A percentile compares a stretch with the other conserved stretches of the same genome.
Conservation (phyloP, 2,888 invertebrate species). For the Exocentrus adspersus region DNA sequence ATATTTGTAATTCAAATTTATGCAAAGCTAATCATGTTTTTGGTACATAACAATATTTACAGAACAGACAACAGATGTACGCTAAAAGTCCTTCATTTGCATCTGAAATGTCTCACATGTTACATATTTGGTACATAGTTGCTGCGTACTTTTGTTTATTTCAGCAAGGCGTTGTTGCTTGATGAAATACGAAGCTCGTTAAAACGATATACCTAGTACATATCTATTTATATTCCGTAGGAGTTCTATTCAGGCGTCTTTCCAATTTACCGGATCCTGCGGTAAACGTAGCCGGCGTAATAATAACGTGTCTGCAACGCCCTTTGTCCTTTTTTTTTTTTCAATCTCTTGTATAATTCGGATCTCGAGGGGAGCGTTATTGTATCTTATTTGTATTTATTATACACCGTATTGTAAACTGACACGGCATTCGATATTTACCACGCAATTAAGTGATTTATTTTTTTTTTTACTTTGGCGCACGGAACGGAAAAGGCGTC, state of each 20-base stretch:
- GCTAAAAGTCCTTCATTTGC: too few relatives aligned
- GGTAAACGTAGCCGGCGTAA: background rate
- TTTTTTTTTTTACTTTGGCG: background rate
- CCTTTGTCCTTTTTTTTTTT: background rate
- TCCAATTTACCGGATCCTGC: background rate
- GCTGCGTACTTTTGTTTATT: too few relatives aligned
- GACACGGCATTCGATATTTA: slow-evolving; percentile 15
- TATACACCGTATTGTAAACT: background rate
- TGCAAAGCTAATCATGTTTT: too few relatives aligned
- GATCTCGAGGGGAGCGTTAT: background rate
- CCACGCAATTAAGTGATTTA: slow-evolving; percentile 24
- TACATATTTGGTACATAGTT: too few relatives aligned
- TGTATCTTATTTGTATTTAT: background rate
- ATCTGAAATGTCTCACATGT: too few relatives aligned
- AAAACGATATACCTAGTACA: background rate
- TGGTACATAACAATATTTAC: too few relatives aligned
- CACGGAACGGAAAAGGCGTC: background rate
- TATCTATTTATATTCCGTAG: too few relatives aligned
- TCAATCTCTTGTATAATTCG: background rate
- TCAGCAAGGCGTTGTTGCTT: too few relatives aligned
- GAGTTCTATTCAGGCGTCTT: background rate
- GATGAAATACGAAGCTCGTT: background rate
- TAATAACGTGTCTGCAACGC: background rate
- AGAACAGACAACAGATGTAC: too few relatives aligned
- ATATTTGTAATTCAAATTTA: too few relatives aligned